A percentile compares a stretch with the other conserved stretches of the same genome.
These are phyloP conservation scores for Zeuzera pyrina DNA, from an alignment of 2,888 invertebrate genomes.

Conservation along the genomic window DNA sequence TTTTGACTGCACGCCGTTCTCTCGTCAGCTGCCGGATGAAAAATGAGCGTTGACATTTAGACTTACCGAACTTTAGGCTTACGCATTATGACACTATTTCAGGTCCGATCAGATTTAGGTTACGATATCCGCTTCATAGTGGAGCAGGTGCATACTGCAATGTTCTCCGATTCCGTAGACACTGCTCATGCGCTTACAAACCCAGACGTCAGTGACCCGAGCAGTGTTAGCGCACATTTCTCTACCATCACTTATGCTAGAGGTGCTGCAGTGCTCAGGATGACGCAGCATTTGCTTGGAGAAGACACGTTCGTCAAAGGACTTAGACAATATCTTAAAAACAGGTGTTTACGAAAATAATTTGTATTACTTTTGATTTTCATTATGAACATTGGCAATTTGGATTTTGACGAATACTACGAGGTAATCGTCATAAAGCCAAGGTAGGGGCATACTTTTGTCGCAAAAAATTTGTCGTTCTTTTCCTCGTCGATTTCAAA, in stretches of 20 bases:
- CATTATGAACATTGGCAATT: no score
- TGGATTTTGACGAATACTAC: no score
- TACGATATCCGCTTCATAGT: conserved; percentile 73
- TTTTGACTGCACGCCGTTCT: no score
- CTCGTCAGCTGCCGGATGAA: no score
- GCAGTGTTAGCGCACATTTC: conserved; percentile 74
- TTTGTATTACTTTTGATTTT: no score
- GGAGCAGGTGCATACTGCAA: conserved; percentile 77
- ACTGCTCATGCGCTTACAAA: conserved; percentile 74
- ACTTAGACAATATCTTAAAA: conserved; percentile 65
- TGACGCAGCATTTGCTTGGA: conserved; percentile 78
- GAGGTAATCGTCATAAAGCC: no score
- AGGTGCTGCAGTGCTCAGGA: conserved; percentile 76
- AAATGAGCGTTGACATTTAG: no score
- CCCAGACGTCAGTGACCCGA: conserved; percentile 65
- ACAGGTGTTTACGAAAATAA: no score
- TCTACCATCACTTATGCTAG: conserved; percentile 80
- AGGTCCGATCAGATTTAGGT: conserved; percentile 49
- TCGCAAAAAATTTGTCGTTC: no score
- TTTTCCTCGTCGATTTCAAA: no score
- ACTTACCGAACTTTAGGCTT: no score
- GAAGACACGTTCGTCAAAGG: conserved; percentile 61
- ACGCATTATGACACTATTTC: conserved; percentile 6
- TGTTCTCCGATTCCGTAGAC: conserved; percentile 71
- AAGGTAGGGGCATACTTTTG: no score